Evolutionary conservation across 2,888 invertebrate species (phyloP), one percentile per base, ranked within the genome.

Genomic region (Drosophila cyrtoloma): DNA sequence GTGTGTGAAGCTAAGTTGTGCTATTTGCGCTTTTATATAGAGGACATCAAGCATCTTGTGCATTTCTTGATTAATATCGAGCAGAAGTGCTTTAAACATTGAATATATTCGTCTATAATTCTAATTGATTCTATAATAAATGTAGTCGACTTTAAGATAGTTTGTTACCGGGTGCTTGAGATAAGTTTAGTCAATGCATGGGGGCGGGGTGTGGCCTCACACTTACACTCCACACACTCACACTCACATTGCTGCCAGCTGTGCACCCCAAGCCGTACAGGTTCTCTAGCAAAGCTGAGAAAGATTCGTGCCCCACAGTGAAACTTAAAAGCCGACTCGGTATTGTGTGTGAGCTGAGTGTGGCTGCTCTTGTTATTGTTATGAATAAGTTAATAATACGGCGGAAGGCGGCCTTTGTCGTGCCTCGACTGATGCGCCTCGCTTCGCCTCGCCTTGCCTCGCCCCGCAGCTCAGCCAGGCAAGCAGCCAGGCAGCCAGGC

Each of bases 351-450:
- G 26, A 28, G 56, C 47, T 28, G 56, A 37, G 39, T 61, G 35
- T 52, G 47, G 67, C 70, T 56, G 75, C 70, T 86, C 88, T 91
- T 86, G 90, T 91, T 91, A 91, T 90, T 89, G 92, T 93, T 93
- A 92, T 93, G 93, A 93, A 93, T 93, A 93, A 93, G 93, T 93
- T 93, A 93, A 93, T 93, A 93, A 93, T 89, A 93, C 92, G 92
- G 93, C 93, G 93, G 93, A 92, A 92, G 91, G 91, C 88, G 84
- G 90, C 88, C 91, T 92, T 92, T 93, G 93, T 84, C 88, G 79
- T 85, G 86, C 68, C 83, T 75, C 79, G 66, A 70, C 75, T 78
- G 75, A 80, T 78, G 76, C 73, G 73, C 73, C 62, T 58, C 60
- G 52, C 26, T 37, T 51, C 67, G 44, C 74, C 44, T 30, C 60